Base-by-base conservation (phyloP, 2,797 vertebrate species). In the Pseudochromis fuscus region DNA sequence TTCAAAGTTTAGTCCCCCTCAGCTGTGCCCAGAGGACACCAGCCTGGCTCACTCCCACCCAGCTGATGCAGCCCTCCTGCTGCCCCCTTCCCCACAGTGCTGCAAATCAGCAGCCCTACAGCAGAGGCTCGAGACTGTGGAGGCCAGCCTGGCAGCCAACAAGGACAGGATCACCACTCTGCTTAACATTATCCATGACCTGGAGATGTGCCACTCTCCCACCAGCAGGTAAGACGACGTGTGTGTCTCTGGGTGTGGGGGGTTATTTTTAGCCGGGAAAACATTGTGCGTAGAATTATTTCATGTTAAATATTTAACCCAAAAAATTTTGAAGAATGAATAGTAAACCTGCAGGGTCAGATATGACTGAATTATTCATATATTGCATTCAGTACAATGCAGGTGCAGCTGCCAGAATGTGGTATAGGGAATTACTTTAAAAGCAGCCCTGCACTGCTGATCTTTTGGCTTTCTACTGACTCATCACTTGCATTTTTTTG, bases 101-200 rank as follows among this genome's bases (percentile, higher is more conserved):
- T 76, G 87, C 82, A 88, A 77, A 78, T 90, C 89, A 38, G 90
- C 87, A 45, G 92, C 94, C 77, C 93, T 96, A 61, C 95, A 96
- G 89, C 94, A 95, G 89, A 95, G 95, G 86, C 94, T 98, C 3
- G 94, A 96, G 81, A 94, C 85, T 0, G 95, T 98, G 78, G 96
- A 98, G 90, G 95, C 96, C 90, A 96, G 94, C 75, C 93, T 99
- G 88, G 95, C 95, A 63, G 95, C 96, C 5, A 99, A 98, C 88
- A 95, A 97, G 88, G 94, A 96, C 94, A 95, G 96, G 93, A 97
- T 99, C 91, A 95, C 96, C 63, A 96, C 95, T 78, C 95, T 99
- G 81, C 89, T 99, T 86, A 96, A 98, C 93, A 96, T 98, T 90
- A 98, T 99, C 91, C 96, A 98, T 89, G 96, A 98, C 91, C 89